Base-by-base conservation (phyloP, 37 sponge, comb jelly and placozoan genomes). In the Chondrilla cf. caribensis region DNA sequence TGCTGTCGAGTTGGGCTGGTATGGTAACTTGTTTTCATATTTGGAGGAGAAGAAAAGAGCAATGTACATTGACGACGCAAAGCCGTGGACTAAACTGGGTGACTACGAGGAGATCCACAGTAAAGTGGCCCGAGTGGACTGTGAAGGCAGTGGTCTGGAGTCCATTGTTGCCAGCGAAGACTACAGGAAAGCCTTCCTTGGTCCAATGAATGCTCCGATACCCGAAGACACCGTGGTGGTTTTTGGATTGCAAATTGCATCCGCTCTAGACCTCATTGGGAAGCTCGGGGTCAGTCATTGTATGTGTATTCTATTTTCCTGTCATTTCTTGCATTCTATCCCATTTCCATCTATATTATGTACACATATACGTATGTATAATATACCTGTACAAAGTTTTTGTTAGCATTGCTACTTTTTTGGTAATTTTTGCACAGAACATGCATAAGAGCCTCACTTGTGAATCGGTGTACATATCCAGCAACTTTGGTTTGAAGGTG, bases 1-100 rank as follows among this genome's bases (percentile, higher is more conserved):
- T 1, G 68, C 29, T 6, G 76, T 73, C 2, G 76, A 73, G 44
- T 73, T 39, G 76, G 76, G 44, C 41, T 37, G n/a, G 44, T 73
- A 39, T 42, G 76, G 76, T 0, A 73, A 22, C 8, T 43, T 73
- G 9, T 14, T 36, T 19, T 18, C 76, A 1, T 73, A 41, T 25
- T 43, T 73, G 24, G 44, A 73, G 76, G 44, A 37, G 24, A 73
- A 73, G 44, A 42, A 6, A 2, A 43, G 44, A 24, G 76, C 76
- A 3, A 70, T 37, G 38, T 29, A 29, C 71, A 33, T 29, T 6
- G 5, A 70, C 21, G 3, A 36, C 5, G 40, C 11, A 33, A 21
- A 36, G 31, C 7, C 40, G 4, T 37, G 40, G 72, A 17, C 35
- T 18, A 70, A 29, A 73, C 44, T 73, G 43, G 76, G 36, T 1